A percentile compares a stretch with the other conserved stretches of the same genome.
These are phyloP conservation scores for Tryphoninae sp. DNA, from an alignment of 2,888 invertebrate species.

Conservation along the genomic window DNA sequence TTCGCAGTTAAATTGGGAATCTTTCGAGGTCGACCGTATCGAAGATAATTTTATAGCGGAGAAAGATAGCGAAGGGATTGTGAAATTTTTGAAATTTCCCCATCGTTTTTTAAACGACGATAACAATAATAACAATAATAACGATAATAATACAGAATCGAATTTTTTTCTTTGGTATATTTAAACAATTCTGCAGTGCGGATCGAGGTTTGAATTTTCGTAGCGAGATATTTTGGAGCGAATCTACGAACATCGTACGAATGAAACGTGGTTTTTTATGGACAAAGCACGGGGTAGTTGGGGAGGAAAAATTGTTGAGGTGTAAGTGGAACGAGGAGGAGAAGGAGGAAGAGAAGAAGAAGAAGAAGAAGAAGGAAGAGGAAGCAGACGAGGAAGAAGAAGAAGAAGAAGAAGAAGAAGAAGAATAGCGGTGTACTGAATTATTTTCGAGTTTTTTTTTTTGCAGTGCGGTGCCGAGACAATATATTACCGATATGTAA, in stretches of 20 bases:
- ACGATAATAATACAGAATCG: neutral
- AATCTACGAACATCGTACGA: neutral
- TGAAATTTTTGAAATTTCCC: constrained; percentile 15
- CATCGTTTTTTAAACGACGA: constrained; percentile 27
- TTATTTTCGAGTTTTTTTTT: constrained; percentile 3
- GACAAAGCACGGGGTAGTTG: neutral
- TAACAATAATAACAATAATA: constrained; percentile 24
- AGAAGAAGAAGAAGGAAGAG: neutral
- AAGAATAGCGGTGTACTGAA: constrained; percentile 8
- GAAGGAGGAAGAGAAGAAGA: neutral
- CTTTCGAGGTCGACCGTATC: constrained; percentile 23
- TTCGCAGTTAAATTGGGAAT: constrained; percentile 17
- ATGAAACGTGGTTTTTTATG: neutral
- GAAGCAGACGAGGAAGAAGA: constrained; percentile 9
- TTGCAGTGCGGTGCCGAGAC: constrained; percentile 1
- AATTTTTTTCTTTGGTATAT: neutral
- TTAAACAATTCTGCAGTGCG: neutral
- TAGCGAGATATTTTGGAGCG: constrained; percentile 5
- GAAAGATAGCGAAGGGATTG: constrained; percentile 13
- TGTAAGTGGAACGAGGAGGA: neutral
- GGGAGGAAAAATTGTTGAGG: neutral
- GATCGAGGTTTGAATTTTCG: constrained; percentile 9
- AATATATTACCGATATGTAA: constrained; percentile 7
- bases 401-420: neutral
- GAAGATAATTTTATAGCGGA: constrained; percentile 18